phyloP scores from a whole-genome alignment of 1,140 invertebrate genomes.

The Gonioctena quinquepunctata region DNA sequence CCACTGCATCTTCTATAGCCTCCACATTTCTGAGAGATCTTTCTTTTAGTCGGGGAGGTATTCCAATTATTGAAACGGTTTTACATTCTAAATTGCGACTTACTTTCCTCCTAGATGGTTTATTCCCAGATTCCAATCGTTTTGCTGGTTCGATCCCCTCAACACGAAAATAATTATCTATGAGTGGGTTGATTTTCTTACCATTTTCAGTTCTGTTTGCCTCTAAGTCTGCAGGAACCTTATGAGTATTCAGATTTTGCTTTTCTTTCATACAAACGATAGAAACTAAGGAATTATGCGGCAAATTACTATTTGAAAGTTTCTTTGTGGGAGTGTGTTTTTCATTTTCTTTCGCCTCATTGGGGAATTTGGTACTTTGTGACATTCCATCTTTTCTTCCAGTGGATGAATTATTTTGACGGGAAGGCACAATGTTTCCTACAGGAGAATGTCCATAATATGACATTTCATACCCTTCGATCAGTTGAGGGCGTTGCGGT shows the following conservation, averaged over 20 bases:
- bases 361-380: no score
- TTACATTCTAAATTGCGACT: slow-evolving; percentile 33
- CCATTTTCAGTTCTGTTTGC: background rate
- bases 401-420: no score
- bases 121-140: slow-evolving; percentile 16
- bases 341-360: no score
- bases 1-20: background rate
- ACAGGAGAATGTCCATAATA: no score
- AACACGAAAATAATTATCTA: slow-evolving; percentile 1
- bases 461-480: no score
- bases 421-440: no score
- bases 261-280: no score
- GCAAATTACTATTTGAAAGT: background rate
- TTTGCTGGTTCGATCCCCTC: slow-evolving; percentile 39
- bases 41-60: slow-evolving; percentile 17
- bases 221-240: background rate
- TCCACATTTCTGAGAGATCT: slow-evolving; percentile 10
- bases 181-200: background rate
- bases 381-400: no score
- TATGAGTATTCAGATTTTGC: no score
- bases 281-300: background rate
- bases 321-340: background rate
- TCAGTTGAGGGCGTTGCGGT: no score
- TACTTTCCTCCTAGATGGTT: slow-evolving; percentile 12
- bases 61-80: slow-evolving; percentile 29